phyloP scores from a whole-genome alignment of 2,888 invertebrate species.

The Lapara coniferarum region DNA sequence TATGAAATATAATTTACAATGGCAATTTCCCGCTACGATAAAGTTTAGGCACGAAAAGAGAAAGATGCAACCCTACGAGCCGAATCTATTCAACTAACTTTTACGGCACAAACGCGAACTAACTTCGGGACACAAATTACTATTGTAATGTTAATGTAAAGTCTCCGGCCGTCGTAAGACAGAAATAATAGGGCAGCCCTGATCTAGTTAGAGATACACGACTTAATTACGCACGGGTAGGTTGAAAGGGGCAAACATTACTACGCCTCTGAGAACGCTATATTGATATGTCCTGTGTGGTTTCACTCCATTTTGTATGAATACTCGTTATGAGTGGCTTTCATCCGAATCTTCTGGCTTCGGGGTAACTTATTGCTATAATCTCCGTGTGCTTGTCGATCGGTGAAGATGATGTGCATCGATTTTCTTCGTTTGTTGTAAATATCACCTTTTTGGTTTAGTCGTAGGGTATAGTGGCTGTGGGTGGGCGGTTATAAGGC shows the following conservation, averaged over 20 bases:
- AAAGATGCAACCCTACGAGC: neutral
- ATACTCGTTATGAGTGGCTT: neutral
- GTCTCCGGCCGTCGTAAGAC: neutral
- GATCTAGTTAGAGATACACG: conserved; percentile 17
- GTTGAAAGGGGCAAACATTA: neutral
- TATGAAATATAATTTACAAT: neutral
- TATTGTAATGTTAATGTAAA: conserved; percentile 11
- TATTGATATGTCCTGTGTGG: neutral
- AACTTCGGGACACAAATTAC: neutral
- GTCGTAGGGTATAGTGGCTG: too few species aligned
- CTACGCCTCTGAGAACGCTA: neutral
- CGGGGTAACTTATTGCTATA: too few species aligned
- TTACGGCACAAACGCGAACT: neutral
- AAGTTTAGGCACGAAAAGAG: neutral
- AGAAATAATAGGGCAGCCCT: conserved; percentile 11
- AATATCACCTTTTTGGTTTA: too few species aligned
- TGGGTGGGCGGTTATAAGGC: too few species aligned
- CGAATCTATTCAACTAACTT: neutral
- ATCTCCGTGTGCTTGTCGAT: too few species aligned
- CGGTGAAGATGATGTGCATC: too few species aligned
- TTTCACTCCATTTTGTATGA: neutral
- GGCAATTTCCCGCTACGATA: neutral
- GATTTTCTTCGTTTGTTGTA: too few species aligned
- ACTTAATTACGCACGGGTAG: conserved; percentile 6
- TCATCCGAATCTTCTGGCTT: neutral